Conservation (phyloP, 2,888 invertebrate genomes). For the Syrphus vitripennis region DNA sequence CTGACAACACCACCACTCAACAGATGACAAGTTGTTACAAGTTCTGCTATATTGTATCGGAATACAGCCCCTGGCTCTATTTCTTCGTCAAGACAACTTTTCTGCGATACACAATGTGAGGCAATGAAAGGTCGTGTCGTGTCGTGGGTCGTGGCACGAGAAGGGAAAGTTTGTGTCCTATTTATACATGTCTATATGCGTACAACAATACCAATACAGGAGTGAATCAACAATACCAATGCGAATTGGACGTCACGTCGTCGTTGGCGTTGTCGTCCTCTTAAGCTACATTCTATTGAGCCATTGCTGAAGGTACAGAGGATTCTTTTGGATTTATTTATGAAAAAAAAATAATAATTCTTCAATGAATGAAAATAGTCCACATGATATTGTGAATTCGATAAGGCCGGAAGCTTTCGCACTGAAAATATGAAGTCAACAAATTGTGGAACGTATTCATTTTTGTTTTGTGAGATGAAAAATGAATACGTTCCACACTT, state of each 20-base stretch:
- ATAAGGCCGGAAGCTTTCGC: too few relatives aligned
- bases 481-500: background rate
- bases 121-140: constrained; percentile 54
- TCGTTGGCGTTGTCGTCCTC: constrained; percentile 10
- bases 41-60: constrained; percentile 47
- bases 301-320: background rate
- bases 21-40: constrained; percentile 66
- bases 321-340: background rate
- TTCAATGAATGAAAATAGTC: background rate
- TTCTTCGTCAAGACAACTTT: constrained; percentile 30
- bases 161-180: constrained; percentile 54
- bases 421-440: too few relatives aligned
- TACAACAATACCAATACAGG: background rate
- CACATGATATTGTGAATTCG: too few relatives aligned
- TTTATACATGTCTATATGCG: constrained; percentile 14
- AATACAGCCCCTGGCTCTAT: constrained; percentile 7
- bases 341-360: background rate
- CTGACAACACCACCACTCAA: constrained; percentile 63
- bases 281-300: constrained; percentile 22
- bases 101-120: constrained; percentile 51
- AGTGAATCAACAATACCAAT: constrained; percentile 40
- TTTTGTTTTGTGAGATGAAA: background rate
- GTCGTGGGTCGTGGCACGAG: constrained; percentile 50
- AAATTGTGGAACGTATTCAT: too few relatives aligned
- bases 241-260: constrained; percentile 63